These are phyloP conservation scores for Arizona elegans DNA, from an alignment of 2,113 vertebrate genomes.

Conservation along the genomic window DNA sequence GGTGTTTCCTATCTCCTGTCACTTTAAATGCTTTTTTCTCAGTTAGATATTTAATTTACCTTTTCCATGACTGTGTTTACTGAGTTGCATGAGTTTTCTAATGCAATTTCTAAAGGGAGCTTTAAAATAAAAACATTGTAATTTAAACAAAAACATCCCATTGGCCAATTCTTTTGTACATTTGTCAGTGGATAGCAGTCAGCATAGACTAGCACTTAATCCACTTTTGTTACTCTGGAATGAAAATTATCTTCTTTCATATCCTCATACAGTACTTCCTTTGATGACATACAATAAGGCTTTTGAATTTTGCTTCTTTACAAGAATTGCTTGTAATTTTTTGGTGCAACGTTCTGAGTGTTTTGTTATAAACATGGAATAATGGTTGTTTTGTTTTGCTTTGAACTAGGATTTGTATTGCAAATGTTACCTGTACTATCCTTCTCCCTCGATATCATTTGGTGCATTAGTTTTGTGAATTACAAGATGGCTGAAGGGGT, in stretches of 20 bases:
- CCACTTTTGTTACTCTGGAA: not conserved
- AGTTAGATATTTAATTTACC: not conserved
- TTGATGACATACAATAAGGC: not conserved
- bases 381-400: not conserved
- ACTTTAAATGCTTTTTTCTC: not conserved
- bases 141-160: not conserved
- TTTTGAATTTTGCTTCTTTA: not conserved
- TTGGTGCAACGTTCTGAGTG: not conserved
- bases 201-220: not conserved
- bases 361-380: not conserved
- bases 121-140: not conserved
- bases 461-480: not conserved
- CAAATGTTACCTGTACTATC: not conserved
- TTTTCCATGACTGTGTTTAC: not conserved
- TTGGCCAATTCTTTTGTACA: not conserved
- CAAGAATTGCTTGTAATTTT: not conserved
- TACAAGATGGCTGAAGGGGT: not conserved
- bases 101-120: not conserved
- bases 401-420: not conserved
- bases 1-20: no score
- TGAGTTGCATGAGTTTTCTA: not conserved
- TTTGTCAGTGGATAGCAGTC: not conserved
- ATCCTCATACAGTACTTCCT: not conserved
- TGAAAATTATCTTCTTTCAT: not conserved
- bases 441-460: not conserved